Evolutionary conservation across 2,888 invertebrate genomes (phyloP).

Genomic region (Philopedon plagiatum): DNA sequence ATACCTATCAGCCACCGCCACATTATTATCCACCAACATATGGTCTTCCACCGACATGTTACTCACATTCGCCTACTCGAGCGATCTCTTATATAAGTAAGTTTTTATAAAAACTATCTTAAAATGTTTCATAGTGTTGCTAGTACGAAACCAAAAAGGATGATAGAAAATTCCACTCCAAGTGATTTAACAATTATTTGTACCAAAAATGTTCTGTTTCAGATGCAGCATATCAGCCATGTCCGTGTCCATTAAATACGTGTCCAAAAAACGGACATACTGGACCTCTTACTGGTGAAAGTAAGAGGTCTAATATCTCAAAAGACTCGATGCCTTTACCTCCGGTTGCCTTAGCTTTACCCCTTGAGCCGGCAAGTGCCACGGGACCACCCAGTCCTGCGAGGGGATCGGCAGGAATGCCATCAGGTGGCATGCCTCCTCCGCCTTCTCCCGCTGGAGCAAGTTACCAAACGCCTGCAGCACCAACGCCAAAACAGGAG

Average conservation of each 20-base stretch:
- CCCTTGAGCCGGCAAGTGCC: slow-evolving; percentile 70
- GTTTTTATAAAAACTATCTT: slow-evolving; percentile 64
- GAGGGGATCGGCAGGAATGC: slow-evolving; percentile 77
- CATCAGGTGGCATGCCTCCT: slow-evolving; percentile 76
- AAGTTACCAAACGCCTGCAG: slow-evolving; percentile 66
- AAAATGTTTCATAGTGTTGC: too few species aligned
- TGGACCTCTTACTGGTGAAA: slow-evolving; percentile 98
- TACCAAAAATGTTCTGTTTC: slow-evolving; percentile 46
- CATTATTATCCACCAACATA: slow-evolving; percentile 73
- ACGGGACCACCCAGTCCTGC: slow-evolving; percentile 80
- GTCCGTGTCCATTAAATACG: slow-evolving; percentile 93
- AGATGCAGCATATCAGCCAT: slow-evolving; percentile 77
- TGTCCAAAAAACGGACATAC: slow-evolving; percentile 99
- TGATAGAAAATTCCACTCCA: too few species aligned
- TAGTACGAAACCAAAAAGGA: too few species aligned
- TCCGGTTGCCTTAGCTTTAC: slow-evolving; percentile 70
- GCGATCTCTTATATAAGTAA: slow-evolving; percentile 77
- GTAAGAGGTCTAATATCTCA: slow-evolving; percentile 76
- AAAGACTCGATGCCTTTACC: slow-evolving; percentile 68
- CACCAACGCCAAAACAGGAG: slow-evolving; percentile 58
- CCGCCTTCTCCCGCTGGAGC: slow-evolving; percentile 73
- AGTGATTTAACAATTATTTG: not conserved
- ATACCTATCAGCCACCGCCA: slow-evolving; percentile 65
- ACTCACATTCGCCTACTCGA: slow-evolving; percentile 75
- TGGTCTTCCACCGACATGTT: slow-evolving; percentile 71